These are phyloP conservation scores for Melieria crassipennis DNA, from an alignment of 2,888 invertebrate genomes.

Conservation along the genomic window DNA sequence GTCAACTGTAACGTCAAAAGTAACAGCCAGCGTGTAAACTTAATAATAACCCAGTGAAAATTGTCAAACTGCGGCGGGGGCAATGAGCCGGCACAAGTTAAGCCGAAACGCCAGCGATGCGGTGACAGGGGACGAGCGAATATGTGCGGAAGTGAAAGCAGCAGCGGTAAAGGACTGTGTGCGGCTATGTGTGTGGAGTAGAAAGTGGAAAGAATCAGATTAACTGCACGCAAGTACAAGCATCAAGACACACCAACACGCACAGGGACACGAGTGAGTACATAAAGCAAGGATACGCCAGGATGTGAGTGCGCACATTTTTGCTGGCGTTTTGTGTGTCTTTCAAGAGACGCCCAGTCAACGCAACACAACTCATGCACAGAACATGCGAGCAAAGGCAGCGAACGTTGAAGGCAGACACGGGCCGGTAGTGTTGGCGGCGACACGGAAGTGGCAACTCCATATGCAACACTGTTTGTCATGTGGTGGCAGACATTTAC, in stretches of 20 bases:
- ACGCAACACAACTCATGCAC: neutral
- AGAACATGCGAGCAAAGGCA: neutral
- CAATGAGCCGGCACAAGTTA: neutral
- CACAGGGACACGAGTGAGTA: no score
- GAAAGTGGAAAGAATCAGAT: neutral
- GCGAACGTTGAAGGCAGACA: neutral
- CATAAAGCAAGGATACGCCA: no score
- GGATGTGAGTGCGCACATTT: no score
- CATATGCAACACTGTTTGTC: neutral
- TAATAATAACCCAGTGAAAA: conserved; percentile 29
- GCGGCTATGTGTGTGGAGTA: conserved; percentile 5
- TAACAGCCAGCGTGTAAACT: conserved; percentile 16
- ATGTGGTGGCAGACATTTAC: neutral
- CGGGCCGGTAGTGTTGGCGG: no score
- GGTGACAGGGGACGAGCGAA: neutral
- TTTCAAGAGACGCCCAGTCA: no score
- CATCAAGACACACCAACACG: no score
- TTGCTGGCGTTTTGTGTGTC: no score
- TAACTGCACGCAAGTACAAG: neutral
- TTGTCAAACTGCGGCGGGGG: conserved; percentile 18
- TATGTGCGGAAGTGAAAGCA: neutral
- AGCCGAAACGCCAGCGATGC: neutral
- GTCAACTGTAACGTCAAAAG: neutral
- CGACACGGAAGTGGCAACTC: neutral
- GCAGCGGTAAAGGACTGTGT: neutral